These are phyloP conservation scores for Cricetomys ansorgei DNA, from an alignment of 2,113 vertebrate genomes.

Conservation along the genomic window DNA sequence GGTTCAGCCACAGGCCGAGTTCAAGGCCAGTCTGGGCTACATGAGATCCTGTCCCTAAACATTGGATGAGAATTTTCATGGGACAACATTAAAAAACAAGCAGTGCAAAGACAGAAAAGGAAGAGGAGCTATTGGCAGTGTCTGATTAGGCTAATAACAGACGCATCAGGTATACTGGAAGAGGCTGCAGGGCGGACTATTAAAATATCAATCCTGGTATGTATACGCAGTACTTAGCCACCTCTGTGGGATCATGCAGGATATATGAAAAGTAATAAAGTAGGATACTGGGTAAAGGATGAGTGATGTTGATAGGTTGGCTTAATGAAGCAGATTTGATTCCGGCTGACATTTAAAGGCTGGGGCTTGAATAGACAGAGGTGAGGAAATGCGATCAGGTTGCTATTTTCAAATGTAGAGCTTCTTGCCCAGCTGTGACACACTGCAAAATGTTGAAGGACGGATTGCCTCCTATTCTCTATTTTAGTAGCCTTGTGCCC, in stretches of 20 bases:
- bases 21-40: not conserved
- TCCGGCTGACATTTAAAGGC: slow-evolving; percentile 54
- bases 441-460: slow-evolving; percentile 47
- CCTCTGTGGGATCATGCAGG: not conserved
- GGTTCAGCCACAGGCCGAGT: not conserved
- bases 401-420: slow-evolving; percentile 70
- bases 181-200: not conserved
- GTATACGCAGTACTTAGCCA: not conserved
- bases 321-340: slow-evolving; percentile 28
- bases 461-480: slow-evolving; percentile 59
- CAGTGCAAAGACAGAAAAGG: not conserved
- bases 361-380: not conserved
- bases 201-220: not conserved
- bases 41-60: not conserved
- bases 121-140: not conserved
- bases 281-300: not conserved
- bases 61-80: not conserved
- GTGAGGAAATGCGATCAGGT: slow-evolving; percentile 8
- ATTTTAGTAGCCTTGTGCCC: slow-evolving; percentile 80
- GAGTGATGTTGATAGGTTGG: not conserved
- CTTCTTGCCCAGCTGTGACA: slow-evolving; percentile 48
- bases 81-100: not conserved
- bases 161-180: not conserved
- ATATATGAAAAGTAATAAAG: not conserved
- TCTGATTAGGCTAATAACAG: not conserved